These are phyloP conservation scores for Oreochromis mossambicus DNA, from an alignment of 2,797 vertebrate genomes.

Conservation along the genomic window DNA sequence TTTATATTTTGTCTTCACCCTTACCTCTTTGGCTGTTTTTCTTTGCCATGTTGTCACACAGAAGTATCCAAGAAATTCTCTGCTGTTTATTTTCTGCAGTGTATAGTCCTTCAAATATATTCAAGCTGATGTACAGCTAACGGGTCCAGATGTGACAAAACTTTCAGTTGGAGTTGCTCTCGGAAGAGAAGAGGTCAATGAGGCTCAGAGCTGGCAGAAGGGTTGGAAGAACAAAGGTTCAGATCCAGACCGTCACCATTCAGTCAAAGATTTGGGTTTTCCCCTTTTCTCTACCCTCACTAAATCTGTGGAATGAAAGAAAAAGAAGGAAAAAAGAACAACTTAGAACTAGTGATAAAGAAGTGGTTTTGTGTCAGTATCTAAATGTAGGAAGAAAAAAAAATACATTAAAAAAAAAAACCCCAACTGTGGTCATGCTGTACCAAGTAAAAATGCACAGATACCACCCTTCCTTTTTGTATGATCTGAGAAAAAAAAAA, in stretches of 20 bases:
- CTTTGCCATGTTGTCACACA: slow-evolving; percentile 71
- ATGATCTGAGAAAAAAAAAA: slow-evolving; percentile 8
- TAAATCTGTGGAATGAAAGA: slow-evolving; percentile 26
- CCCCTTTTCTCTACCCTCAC: background rate
- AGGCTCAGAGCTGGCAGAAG: slow-evolving; percentile 44
- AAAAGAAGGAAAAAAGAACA: background rate
- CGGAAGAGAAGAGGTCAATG: slow-evolving; percentile 21
- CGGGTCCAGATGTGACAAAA: background rate
- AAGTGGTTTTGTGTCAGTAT: background rate
- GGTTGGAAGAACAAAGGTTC: slow-evolving; percentile 32
- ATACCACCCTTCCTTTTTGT: background rate
- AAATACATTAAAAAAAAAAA: background rate
- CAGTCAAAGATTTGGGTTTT: slow-evolving; percentile 36
- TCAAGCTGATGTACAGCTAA: background rate
- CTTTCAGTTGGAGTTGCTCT: background rate
- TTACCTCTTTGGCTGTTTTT: slow-evolving; percentile 77
- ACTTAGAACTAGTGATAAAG: background rate
- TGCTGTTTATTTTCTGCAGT: background rate
- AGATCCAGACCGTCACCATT: slow-evolving; percentile 46
- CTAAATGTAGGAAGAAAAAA: background rate
- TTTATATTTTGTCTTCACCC: slow-evolving; percentile 7
- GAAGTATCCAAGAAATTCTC: background rate
- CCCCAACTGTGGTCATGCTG: background rate
- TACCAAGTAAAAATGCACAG: background rate
- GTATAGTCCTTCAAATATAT: background rate